These are phyloP conservation scores for Rattus rattus DNA, from an alignment of 2,113 vertebrate genomes.

Conservation along the genomic window DNA sequence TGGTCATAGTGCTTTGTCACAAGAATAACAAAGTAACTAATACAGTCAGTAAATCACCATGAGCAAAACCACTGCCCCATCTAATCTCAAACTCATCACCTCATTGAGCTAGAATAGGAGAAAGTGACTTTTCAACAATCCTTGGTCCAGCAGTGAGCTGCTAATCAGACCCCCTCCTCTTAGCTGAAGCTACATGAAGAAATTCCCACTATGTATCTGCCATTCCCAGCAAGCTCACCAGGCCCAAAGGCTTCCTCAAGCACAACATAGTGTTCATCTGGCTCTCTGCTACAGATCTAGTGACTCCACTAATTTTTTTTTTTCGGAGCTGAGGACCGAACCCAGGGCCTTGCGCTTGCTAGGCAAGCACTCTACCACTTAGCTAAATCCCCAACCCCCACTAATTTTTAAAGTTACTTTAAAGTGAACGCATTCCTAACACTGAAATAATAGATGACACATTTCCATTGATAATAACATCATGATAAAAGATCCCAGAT, in stretches of 20 bases:
- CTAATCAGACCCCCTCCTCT: fast-evolving
- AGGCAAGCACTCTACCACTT: no score
- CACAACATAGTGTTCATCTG: background rate
- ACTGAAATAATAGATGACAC: background rate
- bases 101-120: no score
- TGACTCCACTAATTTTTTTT: background rate
- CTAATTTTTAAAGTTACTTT: background rate
- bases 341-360: no score
- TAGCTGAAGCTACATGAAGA: background rate
- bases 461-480: background rate
- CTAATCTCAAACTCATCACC: background rate
- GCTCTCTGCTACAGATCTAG: background rate
- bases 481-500: background rate
- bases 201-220: background rate
- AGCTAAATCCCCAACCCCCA: no score
- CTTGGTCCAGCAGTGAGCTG: background rate
- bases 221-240: no score
- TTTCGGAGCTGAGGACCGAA: no score
- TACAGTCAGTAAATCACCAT: background rate
- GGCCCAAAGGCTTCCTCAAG: background rate
- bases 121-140: background rate
- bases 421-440: conserved; percentile 1
- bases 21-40: background rate
- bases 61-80: background rate
- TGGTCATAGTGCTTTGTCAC: background rate